Evolutionary conservation across 1,140 invertebrate species (phyloP).

Genomic region (Thrips palmi): DNA sequence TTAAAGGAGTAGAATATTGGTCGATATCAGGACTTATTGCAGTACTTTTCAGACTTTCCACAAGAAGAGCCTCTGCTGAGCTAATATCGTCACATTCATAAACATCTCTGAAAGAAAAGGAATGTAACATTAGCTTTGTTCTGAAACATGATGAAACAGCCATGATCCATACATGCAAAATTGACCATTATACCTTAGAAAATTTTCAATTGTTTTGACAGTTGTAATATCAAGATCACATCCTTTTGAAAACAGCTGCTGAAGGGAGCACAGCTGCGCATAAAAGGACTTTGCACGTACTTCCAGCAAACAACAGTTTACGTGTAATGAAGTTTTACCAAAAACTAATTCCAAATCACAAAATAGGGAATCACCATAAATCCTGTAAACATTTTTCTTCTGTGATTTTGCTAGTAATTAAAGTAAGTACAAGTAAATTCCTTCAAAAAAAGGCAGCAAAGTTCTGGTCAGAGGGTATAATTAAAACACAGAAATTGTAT

Average conservation of each 20-base stretch:
- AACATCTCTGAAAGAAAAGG: not conserved
- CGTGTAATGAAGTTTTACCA: slow-evolving; percentile 22
- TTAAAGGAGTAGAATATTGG: too few species aligned
- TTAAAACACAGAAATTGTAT: too few species aligned
- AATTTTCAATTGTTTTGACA: slow-evolving; percentile 22
- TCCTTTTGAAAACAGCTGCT: slow-evolving; percentile 19
- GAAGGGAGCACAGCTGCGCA: slow-evolving; percentile 8
- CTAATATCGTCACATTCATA: not conserved
- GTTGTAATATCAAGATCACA: slow-evolving; percentile 21
- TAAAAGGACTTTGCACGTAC: slow-evolving; percentile 25
- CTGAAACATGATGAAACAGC: not conserved
- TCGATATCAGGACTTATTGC: too few species aligned
- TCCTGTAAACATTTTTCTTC: slow-evolving; percentile 21
- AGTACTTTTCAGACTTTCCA: slow-evolving; percentile 8
- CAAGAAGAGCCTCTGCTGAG: not conserved
- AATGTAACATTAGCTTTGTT: not conserved
- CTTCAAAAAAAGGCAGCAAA: too few species aligned
- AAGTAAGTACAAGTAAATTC: too few species aligned
- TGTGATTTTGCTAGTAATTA: slow-evolving; percentile 5
- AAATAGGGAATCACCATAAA: slow-evolving; percentile 25
- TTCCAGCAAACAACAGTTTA: slow-evolving; percentile 25
- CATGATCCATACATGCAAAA: slow-evolving; percentile 19
- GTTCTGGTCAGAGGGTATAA: too few species aligned
- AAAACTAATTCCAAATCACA: slow-evolving; percentile 27
- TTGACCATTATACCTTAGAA: slow-evolving; percentile 23